Evolutionary conservation across 2,888 invertebrate species (phyloP).

Genomic region (Ochropleura leucogaster): DNA sequence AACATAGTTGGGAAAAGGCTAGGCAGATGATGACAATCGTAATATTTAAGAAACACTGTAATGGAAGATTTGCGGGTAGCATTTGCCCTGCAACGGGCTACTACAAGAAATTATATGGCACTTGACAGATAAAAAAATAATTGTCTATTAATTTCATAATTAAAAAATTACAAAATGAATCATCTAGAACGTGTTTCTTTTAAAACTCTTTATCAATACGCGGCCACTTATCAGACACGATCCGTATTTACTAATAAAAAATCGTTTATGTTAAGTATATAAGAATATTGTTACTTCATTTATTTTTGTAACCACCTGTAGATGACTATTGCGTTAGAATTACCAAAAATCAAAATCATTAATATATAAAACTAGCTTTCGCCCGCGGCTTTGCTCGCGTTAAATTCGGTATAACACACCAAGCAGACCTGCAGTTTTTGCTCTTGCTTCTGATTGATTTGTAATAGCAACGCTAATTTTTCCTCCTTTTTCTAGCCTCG

Average conservation of each 20-base stretch:
- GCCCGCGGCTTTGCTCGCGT: too few species aligned
- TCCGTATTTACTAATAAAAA: slow-evolving; percentile 33
- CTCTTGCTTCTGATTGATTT: too few species aligned
- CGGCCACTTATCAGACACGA: slow-evolving; percentile 41
- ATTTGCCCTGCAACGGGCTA: too few species aligned
- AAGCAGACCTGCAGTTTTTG: too few species aligned
- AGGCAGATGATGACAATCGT: too few species aligned
- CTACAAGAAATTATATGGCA: background rate
- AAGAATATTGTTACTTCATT: slow-evolving; percentile 15
- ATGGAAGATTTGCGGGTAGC: too few species aligned
- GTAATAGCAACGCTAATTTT: too few species aligned
- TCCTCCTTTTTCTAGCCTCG: too few species aligned
- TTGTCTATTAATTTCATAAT: background rate
- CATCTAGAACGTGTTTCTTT: slow-evolving; percentile 36
- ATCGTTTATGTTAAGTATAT: slow-evolving; percentile 1
- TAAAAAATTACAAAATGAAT: slow-evolving; percentile 21
- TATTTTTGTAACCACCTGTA: slow-evolving; percentile 9
- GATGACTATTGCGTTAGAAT: background rate
- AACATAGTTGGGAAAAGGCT: too few species aligned
- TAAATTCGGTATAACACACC: too few species aligned
- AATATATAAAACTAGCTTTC: too few species aligned
- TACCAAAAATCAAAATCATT: background rate
- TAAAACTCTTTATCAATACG: slow-evolving; percentile 25
- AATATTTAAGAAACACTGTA: too few species aligned
- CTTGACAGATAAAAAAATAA: background rate